Base-by-base conservation (phyloP, 2,797 vertebrate species). In the Sebastolobus altivelis region DNA sequence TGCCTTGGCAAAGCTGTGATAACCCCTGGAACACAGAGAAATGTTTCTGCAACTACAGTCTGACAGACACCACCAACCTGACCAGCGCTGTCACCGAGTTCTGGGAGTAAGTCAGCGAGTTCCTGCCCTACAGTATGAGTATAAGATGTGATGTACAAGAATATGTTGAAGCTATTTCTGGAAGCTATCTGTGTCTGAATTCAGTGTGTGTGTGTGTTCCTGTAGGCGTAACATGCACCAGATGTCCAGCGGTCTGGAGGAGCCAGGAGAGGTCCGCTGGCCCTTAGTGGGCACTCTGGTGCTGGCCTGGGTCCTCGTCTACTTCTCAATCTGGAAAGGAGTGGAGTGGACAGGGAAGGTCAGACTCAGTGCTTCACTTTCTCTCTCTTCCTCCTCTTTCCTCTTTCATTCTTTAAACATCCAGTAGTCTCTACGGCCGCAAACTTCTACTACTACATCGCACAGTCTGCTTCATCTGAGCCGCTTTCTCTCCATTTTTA, bases 291-390 rank as follows among this genome's bases (percentile, higher is more conserved):
- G 97, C 20, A 97, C 96, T 0, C 93, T 98, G 81, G 97, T 96
- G 0, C 89, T 98, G 81, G 93, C 97, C 18, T 98, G 97, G 97
- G 67, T 98, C 71, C 94, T 98, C n/a, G 97, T 98, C 79, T 98
- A 98, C 87, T 98, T 98, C 91, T 98, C 97, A 76, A 98, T 98
- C 85, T 98, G 97, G 97, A 98, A 98, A 93, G 97, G 97, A 2
- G 97, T 98, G 74, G 97, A 98, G 87, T 98, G 97, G 97, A 98
- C 97, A 0, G 97, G 97, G 73, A 98, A 98, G 97, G 97, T 98
- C 67, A 82, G 94, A 79, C 33, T 38, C 46, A 35, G 8, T 33
- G 16, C 11, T 49, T 1, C 6, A 2, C 1, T 68, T 72, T 22
- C 7, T 9, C 0, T 40, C 4, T 7, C 16, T 35, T 37, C 29